Conservation (phyloP, 2,113 vertebrate species). For the Festucalex cinctus region DNA sequence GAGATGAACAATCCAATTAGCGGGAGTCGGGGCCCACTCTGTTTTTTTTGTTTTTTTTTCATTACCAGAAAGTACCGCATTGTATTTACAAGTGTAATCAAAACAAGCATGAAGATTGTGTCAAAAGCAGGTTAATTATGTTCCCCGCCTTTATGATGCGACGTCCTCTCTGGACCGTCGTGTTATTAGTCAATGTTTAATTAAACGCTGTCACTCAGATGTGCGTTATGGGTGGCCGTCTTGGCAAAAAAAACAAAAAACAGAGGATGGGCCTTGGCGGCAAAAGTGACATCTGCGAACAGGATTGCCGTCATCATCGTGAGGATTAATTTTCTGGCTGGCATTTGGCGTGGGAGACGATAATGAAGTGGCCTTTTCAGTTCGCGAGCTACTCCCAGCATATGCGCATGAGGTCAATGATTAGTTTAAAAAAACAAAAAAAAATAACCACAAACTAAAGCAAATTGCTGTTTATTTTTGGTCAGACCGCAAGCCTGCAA, state of each 20-base stretch:
- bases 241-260: conserved; percentile 49
- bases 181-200: conserved; percentile 64
- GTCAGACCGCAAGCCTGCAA: conserved; percentile 6
- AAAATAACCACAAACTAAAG: conserved; percentile 21
- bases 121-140: conserved; percentile 68
- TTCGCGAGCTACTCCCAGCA: conserved; percentile 32
- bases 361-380: conserved; percentile 67
- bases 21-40: conserved; percentile 33
- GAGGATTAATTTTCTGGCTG: conserved; percentile 61
- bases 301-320: conserved; percentile 36
- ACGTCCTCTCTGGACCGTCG: conserved; percentile 30
- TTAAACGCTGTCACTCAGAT: conserved; percentile 62
- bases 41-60: conserved; percentile 46
- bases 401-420: conserved; percentile 33
- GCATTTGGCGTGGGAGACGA: conserved; percentile 59
- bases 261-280: conserved; percentile 41
- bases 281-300: conserved; percentile 61
- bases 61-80: conserved; percentile 47
- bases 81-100: conserved; percentile 67
- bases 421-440: conserved; percentile 34
- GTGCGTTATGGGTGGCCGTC: conserved; percentile 38
- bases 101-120: conserved; percentile 56
- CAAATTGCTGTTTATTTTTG: conserved; percentile 25
- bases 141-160: conserved; percentile 38
- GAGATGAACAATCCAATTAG: conserved; percentile 66